Evolutionary conservation across 2,797 vertebrate genomes (phyloP).

Genomic region (Lophotriccus pileatus): DNA sequence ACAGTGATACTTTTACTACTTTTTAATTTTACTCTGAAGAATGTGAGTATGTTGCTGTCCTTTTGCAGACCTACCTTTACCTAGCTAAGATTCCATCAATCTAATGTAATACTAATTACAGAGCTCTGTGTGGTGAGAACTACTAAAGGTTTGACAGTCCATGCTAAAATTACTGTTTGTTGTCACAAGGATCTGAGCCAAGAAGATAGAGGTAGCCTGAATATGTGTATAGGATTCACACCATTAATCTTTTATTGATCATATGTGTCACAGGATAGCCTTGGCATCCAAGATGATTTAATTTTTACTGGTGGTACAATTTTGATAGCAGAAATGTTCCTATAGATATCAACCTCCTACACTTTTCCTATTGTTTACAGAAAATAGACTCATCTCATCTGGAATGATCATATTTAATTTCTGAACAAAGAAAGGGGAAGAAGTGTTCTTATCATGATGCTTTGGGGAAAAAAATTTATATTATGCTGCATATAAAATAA

Average conservation of each 20-base stretch:
- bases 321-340: background rate
- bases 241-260: background rate
- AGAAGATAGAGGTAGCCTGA: background rate
- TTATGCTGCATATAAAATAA: background rate
- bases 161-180: background rate
- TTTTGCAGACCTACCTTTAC: background rate
- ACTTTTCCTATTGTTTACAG: background rate
- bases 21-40: background rate
- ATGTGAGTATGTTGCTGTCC: rapidly evolving
- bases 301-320: background rate
- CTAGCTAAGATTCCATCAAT: background rate
- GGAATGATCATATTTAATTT: background rate
- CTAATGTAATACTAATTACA: background rate
- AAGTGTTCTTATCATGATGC: background rate
- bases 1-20: background rate
- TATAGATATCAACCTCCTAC: background rate
- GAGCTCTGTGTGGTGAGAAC: background rate
- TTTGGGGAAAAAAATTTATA: background rate
- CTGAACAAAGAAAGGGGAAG: background rate
- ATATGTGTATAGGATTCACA: background rate
- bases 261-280: background rate
- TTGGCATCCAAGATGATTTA: background rate
- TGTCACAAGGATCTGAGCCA: background rate
- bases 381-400: background rate
- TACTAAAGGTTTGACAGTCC: background rate